Percentiles rank a stretch among this genome's conserved stretches.
Evolutionary conservation across 2,113 vertebrate genomes (phyloP).

Genomic region (Meriones unguiculatus): DNA sequence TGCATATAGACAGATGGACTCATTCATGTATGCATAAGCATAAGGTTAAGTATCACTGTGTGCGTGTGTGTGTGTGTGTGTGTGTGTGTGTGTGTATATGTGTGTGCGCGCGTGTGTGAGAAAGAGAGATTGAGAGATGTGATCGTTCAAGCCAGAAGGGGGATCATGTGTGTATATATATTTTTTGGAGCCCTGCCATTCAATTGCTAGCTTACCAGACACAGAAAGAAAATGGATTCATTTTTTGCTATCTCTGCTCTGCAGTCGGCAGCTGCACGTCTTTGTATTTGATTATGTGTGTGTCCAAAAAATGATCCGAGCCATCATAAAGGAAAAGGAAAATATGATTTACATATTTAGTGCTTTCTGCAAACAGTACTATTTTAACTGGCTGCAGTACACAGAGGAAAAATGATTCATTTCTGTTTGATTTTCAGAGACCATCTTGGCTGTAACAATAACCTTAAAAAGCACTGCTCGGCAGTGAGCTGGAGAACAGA

Average conservation of each 20-base stretch:
- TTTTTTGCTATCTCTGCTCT: conserved; percentile 87
- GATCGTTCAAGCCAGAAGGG: not conserved
- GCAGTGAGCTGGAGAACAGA: conserved; percentile 68
- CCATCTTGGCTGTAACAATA: conserved; percentile 79
- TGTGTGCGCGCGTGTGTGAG: not conserved
- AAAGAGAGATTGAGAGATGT: not conserved
- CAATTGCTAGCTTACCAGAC: conserved; percentile 83
- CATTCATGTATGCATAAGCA: not conserved
- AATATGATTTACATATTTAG: conserved; percentile 90
- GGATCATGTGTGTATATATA: not conserved
- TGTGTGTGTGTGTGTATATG: not conserved
- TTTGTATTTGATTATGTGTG: conserved; percentile 88
- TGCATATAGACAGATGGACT: not conserved
- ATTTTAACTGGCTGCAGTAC: conserved; percentile 84
- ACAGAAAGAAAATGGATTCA: conserved; percentile 84
- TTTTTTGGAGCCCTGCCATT: conserved; percentile 77
- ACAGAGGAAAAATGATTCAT: conserved; percentile 81
- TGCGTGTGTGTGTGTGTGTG: not conserved
- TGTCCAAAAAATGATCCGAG: conserved; percentile 86
- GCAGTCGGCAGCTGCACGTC: conserved; percentile 86
- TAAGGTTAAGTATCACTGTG: not conserved
- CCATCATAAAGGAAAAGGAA: conserved; percentile 86
- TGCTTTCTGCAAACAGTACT: conserved; percentile 83
- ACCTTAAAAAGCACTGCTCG: conserved; percentile 75
- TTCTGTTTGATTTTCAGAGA: conserved; percentile 80